A percentile compares a stretch with the other conserved stretches of the same genome.
phyloP scores from a whole-genome alignment of 2,113 vertebrate genomes.

The Plotosus lineatus region DNA sequence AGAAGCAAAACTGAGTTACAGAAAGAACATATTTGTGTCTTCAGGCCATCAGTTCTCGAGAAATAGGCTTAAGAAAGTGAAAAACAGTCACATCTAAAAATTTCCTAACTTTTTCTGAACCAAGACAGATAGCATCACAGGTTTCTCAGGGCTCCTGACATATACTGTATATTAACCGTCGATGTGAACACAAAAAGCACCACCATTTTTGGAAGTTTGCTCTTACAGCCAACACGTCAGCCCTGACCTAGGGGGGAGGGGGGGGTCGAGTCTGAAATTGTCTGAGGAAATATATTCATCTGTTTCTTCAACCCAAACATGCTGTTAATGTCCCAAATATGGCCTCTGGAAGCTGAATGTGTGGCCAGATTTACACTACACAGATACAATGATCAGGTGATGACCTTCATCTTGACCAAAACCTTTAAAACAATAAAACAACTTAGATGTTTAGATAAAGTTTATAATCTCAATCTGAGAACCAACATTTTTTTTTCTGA shows the following conservation, averaged over 20 bases:
- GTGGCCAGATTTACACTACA: slow-evolving; percentile 74
- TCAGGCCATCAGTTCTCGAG: background rate
- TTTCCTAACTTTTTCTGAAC: background rate
- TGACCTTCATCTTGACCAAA: background rate
- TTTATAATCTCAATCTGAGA: background rate
- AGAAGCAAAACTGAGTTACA: background rate
- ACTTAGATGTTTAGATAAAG: background rate
- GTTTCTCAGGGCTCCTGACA: background rate
- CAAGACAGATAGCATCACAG: background rate
- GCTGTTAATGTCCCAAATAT: slow-evolving; percentile 62
- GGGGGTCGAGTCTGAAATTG: too few relatives aligned
- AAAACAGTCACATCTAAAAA: background rate
- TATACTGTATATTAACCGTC: slow-evolving; percentile 1
- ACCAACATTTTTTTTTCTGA: background rate
- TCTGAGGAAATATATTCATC: slow-evolving; percentile 64
- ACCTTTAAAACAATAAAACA: slow-evolving; percentile 26
- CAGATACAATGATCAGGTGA: background rate
- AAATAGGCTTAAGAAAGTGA: too few relatives aligned
- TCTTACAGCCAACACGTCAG: slow-evolving; percentile 49
- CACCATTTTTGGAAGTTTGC: slow-evolving; percentile 60
- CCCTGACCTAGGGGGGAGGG: slow-evolving; percentile 44
- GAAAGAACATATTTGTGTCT: background rate
- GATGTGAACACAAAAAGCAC: background rate
- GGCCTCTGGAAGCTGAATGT: slow-evolving; percentile 65
- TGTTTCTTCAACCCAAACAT: slow-evolving; percentile 71